phyloP scores from a whole-genome alignment of 2,113 vertebrate species.

The Lamprotornis superbus region DNA sequence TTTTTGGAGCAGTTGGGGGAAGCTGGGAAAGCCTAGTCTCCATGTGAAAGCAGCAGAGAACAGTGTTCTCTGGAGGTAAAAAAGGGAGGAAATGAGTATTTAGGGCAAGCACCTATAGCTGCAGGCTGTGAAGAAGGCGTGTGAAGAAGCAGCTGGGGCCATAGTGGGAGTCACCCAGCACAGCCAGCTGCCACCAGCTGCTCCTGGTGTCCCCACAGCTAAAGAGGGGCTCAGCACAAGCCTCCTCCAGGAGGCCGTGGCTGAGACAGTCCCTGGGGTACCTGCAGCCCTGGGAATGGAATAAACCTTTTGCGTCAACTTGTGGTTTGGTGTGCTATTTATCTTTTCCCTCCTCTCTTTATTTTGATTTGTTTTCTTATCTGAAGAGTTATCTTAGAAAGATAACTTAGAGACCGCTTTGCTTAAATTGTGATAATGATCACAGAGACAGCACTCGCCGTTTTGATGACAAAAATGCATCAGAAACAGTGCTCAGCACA shows the following conservation, averaged over 20 bases:
- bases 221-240: background rate
- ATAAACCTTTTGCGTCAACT: background rate
- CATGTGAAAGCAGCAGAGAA: background rate
- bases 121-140: fast-evolving
- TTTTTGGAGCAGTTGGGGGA: background rate
- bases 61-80: fast-evolving
- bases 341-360: fast-evolving
- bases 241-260: background rate
- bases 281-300: background rate
- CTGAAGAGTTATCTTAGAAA: background rate
- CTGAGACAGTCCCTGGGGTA: background rate
- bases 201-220: background rate
- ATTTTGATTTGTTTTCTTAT: background rate
- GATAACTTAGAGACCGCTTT: fast-evolving
- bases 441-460: fast-evolving
- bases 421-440: background rate
- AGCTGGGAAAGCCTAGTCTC: background rate
- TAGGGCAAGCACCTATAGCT: background rate
- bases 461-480: background rate
- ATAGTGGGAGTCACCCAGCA: background rate
- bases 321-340: background rate
- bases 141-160: background rate
- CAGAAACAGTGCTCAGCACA: fast-evolving
- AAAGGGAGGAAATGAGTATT: fast-evolving
- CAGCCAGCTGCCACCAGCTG: background rate